Conservation (phyloP, 2,113 vertebrate genomes). For the Microtus oregoni region DNA sequence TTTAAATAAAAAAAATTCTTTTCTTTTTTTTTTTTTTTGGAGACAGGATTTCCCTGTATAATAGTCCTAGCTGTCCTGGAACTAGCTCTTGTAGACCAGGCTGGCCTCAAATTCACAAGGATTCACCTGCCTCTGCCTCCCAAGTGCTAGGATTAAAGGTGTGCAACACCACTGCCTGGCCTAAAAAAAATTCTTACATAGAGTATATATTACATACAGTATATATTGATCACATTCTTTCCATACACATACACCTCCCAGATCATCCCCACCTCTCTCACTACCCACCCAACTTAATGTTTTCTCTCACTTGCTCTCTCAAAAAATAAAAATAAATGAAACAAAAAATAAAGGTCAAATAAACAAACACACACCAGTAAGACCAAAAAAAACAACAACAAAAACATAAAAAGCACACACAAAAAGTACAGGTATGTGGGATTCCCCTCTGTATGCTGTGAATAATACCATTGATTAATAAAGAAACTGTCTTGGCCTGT, state of each 20-base stretch:
- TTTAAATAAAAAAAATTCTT: not conserved
- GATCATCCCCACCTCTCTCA: not conserved
- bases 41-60: too few species aligned
- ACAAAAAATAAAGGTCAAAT: not conserved
- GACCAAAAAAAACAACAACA: not conserved
- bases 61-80: too few species aligned
- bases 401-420: not conserved
- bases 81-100: too few species aligned
- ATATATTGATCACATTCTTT: not conserved
- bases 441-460: too few species aligned
- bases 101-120: too few species aligned
- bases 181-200: not conserved
- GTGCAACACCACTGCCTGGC: fast-evolving
- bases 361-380: not conserved
- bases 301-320: not conserved
- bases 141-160: too few species aligned
- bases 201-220: not conserved
- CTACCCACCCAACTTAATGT: not conserved
- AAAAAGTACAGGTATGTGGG: not conserved
- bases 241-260: not conserved
- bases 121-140: too few species aligned
- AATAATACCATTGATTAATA: too few species aligned
- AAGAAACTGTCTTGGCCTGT: too few species aligned
- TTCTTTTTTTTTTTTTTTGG: too few species aligned
- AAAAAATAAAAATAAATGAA: not conserved